Evolutionary conservation across 2,888 invertebrate species (phyloP).

Genomic region (Teinopalpus imperialis): DNA sequence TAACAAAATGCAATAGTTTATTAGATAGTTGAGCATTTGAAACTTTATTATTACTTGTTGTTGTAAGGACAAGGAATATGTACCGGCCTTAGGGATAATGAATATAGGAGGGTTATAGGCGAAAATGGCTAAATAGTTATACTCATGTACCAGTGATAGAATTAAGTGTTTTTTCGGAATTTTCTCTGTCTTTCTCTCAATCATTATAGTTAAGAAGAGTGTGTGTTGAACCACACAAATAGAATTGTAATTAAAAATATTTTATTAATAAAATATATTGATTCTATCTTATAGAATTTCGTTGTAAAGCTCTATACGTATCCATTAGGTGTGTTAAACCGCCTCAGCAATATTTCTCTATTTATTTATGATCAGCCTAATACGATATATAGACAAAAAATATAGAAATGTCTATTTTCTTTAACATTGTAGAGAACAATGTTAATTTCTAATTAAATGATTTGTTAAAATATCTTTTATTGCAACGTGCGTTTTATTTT

Average conservation of each 20-base stretch:
- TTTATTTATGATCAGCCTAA: constrained; percentile 67
- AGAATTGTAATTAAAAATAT: constrained; percentile 45
- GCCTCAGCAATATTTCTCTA: constrained; percentile 65
- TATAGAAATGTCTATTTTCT: constrained; percentile 61
- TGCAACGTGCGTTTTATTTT: constrained; percentile 46
- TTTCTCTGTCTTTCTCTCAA: constrained; percentile 77
- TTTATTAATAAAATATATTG: constrained; percentile 54
- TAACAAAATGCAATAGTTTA: constrained; percentile 68
- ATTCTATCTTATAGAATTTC: constrained; percentile 53
- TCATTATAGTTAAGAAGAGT: constrained; percentile 71
- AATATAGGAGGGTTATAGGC: constrained; percentile 55
- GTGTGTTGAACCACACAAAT: constrained; percentile 33
- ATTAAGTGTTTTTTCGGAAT: constrained; percentile 71
- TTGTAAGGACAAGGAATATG: constrained; percentile 65
- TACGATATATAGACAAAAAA: constrained; percentile 50
- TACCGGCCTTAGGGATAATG: constrained; percentile 78
- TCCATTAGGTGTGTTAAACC: constrained; percentile 59
- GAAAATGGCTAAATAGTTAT: constrained; percentile 61
- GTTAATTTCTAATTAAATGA: constrained; percentile 76
- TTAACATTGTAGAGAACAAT: constrained; percentile 55
- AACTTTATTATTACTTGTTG: constrained; percentile 69
- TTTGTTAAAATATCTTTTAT: constrained; percentile 72
- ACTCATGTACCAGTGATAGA: constrained; percentile 54
- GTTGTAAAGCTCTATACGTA: constrained; percentile 54
- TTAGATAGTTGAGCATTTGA: constrained; percentile 69